Evolutionary conservation across 2,888 invertebrate genomes (phyloP).

Genomic region (Pelosia muscerda): DNA sequence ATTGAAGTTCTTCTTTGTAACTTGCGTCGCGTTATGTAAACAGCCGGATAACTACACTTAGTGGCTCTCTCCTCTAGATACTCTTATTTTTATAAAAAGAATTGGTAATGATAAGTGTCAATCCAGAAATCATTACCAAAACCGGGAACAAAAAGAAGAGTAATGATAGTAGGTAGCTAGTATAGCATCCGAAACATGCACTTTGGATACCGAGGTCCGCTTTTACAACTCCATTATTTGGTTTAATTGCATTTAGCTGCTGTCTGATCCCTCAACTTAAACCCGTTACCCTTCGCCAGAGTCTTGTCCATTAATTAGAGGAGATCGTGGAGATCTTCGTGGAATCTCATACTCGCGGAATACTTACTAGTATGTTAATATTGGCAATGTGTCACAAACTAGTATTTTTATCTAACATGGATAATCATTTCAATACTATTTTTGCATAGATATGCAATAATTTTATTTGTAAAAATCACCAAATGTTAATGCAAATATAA

Average conservation of each 20-base stretch:
- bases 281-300: no score
- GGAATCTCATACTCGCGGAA: no score
- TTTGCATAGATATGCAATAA: conserved; percentile 7
- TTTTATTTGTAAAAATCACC: background rate
- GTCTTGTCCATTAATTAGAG: no score
- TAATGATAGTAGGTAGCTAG: no score
- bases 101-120: background rate
- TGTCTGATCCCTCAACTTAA: no score
- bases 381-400: background rate
- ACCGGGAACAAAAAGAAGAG: no score
- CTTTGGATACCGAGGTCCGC: no score
- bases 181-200: no score
- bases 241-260: no score
- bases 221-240: no score
- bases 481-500: background rate
- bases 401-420: background rate
- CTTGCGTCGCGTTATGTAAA: conserved; percentile 14
- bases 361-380: no score
- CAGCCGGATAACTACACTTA: background rate
- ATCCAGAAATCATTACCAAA: no score
- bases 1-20: conserved; percentile 9
- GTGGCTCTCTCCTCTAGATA: background rate
- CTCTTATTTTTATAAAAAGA: background rate
- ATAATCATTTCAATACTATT: background rate
- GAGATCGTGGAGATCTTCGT: background rate